These are phyloP conservation scores for Cherax destructor DNA, from an alignment of 1,140 invertebrate species.

Conservation along the genomic window DNA sequence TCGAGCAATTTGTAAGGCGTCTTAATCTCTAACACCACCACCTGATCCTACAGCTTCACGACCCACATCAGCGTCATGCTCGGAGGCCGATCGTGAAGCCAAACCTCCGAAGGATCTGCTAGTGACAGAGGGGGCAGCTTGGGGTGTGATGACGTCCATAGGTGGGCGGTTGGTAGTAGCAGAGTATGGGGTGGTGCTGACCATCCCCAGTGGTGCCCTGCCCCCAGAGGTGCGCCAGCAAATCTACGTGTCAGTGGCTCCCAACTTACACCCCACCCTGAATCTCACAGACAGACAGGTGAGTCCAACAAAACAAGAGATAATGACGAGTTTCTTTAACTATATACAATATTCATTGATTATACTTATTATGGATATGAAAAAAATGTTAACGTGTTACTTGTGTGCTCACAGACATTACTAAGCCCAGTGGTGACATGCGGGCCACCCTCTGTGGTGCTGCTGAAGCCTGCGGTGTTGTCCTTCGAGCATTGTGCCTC, in stretches of 20 bases:
- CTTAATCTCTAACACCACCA: too few species aligned
- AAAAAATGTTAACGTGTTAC: background rate
- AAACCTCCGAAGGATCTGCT: conserved; percentile 32
- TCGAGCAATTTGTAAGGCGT: too few species aligned
- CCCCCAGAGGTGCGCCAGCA: conserved; percentile 86
- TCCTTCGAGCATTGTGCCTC: conserved; percentile 94
- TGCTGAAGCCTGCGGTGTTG: conserved; percentile 91
- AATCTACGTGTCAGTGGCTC: conserved; percentile 91
- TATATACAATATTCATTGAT: too few species aligned
- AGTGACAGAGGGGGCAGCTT: conserved; percentile 74
- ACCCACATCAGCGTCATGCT: conserved; percentile 82
- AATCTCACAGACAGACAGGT: conserved; percentile 83
- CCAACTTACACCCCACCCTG: conserved; percentile 91
- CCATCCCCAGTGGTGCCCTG: conserved; percentile 91
- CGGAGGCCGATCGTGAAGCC: conserved; percentile 73
- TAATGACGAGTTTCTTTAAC: too few species aligned
- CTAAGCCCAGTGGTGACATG: conserved; percentile 93
- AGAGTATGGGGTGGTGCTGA: conserved; percentile 89
- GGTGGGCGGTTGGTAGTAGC: conserved; percentile 88
- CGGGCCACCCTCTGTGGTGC: conserved; percentile 85
- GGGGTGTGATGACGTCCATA: conserved; percentile 81
- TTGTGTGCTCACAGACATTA: conserved; percentile 81
- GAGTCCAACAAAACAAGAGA: too few species aligned
- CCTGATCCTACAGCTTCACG: conserved; percentile 68
- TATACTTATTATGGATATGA: too few species aligned